Conservation (phyloP, 2,888 invertebrate genomes). For the Pseudococcus jackbeardsleyi region DNA sequence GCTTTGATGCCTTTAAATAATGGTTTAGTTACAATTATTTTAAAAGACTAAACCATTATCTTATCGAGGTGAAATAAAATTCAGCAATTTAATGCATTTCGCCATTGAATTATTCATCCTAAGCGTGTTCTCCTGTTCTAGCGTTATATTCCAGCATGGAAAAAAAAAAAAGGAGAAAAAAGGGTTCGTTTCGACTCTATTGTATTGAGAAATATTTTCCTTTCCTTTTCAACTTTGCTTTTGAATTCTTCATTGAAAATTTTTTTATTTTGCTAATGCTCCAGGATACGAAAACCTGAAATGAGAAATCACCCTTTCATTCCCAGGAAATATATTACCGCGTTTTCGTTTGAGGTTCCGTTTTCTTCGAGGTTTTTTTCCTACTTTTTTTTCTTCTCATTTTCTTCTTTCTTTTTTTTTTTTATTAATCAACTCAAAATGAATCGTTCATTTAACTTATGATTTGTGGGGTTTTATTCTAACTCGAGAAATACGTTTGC, state of each 20-base stretch:
- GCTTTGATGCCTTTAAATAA: slow-evolving; percentile 33
- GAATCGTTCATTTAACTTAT: slow-evolving; percentile 25
- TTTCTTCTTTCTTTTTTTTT: background rate
- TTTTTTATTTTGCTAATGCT: slow-evolving; percentile 44
- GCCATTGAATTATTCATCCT: slow-evolving; percentile 43
- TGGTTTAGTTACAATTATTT: slow-evolving; percentile 7
- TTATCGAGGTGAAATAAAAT: slow-evolving; percentile 16
- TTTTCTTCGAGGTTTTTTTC: background rate
- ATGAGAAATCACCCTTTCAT: slow-evolving; percentile 44
- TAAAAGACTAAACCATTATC: slow-evolving; percentile 16
- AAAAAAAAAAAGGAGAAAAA: background rate
- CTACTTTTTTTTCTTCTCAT: background rate
- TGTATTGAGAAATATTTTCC: slow-evolving; percentile 44
- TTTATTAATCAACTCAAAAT: slow-evolving; percentile 33
- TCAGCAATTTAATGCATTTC: slow-evolving; percentile 35
- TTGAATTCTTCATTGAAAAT: slow-evolving; percentile 41
- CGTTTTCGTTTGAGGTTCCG: slow-evolving; percentile 33
- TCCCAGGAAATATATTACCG: slow-evolving; percentile 20
- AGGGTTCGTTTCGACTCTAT: slow-evolving; percentile 28
- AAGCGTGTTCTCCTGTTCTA: slow-evolving; percentile 9
- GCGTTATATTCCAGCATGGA: background rate
- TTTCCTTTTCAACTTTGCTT: slow-evolving; percentile 47
- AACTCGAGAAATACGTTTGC: background rate
- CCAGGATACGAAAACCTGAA: slow-evolving; percentile 27
- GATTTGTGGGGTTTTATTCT: background rate